Conservation (phyloP, 2,113 vertebrate genomes). For the Ginglymostoma cirratum region DNA sequence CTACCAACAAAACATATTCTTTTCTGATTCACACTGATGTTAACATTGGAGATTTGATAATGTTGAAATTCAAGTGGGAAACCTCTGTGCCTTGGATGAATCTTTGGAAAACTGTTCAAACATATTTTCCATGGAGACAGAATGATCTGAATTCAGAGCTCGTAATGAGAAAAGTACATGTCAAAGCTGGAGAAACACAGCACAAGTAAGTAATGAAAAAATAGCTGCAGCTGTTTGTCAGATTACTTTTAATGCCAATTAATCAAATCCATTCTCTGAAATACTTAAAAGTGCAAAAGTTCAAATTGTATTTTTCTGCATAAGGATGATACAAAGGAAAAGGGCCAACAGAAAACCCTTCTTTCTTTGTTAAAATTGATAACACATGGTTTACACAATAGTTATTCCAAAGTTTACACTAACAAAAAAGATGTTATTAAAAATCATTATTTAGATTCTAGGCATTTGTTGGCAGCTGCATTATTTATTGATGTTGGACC, state of each 20-base stretch:
- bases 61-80: conserved; percentile 76
- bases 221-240: neutral
- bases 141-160: conserved; percentile 53
- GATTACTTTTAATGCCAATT: neutral
- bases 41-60: conserved; percentile 76
- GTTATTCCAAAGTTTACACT: conserved; percentile 1
- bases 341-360: neutral
- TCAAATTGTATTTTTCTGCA: neutral
- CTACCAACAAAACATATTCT: conserved; percentile 72
- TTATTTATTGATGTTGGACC: neutral
- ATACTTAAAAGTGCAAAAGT: neutral
- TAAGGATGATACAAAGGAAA: neutral
- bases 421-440: neutral
- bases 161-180: conserved; percentile 61
- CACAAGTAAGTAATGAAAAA: conserved; percentile 60
- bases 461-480: neutral
- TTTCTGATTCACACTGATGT: conserved; percentile 77
- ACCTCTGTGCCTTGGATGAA: conserved; percentile 66
- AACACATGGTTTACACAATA: neutral
- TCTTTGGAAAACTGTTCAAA: conserved; percentile 74
- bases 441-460: neutral
- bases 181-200: conserved; percentile 86
- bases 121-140: conserved; percentile 68
- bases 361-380: neutral
- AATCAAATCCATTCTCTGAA: conserved; percentile 3